Evolutionary conservation across 2,113 vertebrate genomes (phyloP), one percentile per base, ranked within the genome.

Genomic region (Callorhinus ursinus): DNA sequence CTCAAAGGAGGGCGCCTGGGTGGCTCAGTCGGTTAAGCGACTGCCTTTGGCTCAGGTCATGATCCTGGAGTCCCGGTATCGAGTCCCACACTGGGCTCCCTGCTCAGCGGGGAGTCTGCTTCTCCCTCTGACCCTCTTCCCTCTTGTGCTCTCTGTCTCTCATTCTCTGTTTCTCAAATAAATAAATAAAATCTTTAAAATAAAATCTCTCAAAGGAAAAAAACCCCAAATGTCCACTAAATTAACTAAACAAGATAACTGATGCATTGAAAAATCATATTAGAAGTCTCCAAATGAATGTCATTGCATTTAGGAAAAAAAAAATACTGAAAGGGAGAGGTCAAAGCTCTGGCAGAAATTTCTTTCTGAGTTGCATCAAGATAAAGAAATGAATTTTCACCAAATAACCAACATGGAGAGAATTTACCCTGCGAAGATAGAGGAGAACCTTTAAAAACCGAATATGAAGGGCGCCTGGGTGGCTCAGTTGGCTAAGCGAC

Each of bases 331-430:
- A 90, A 77, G 21, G 24, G 39, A 69, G 51, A 94, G 15, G 67
- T 33, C 16, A 49, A 82, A 51, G 9, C 15, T 82, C 49, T 80
- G 67, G 39, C 86, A 79, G 42, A 93, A 83, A 88, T 36, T 88
- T 69, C 59, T 93, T 80, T 72, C 61, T 80, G 67, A 90, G 65
- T 46, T 65, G 71, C 53, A 67, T 83, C 51, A 72, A 95, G 51
- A 28, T 77, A 94, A 95, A 63, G 19, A 95, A 90, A 81, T 69
- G 3, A 88, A 81, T 93, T 85, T 88, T 91, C 21, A 88, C 51
- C 65, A 67, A 85, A 67, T 83, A 53, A 49, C 28, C 28, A 31
- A 81, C 39, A 63, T 63, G 81, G 69, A 91, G 61, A 71, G 39
- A 93, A 88, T 93, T 96, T 96, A 69, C 15, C 33, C 24, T 67